These are phyloP conservation scores for Pseudocheirus occidentalis DNA, from an alignment of 2,797 vertebrate genomes.

Conservation along the genomic window DNA sequence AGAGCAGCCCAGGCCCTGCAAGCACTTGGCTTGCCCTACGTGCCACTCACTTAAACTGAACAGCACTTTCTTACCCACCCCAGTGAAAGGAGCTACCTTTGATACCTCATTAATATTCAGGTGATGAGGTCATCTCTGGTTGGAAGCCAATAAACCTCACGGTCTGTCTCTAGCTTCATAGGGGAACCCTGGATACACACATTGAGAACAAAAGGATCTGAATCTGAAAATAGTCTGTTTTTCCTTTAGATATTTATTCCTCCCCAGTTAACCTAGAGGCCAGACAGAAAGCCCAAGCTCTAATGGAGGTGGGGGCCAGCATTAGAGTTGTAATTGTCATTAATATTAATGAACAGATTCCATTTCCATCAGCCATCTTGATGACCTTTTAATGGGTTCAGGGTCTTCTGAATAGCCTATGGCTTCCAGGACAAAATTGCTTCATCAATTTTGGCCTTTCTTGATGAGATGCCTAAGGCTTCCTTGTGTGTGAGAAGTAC, in stretches of 20 bases:
- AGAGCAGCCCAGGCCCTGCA: neutral
- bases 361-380: constrained; percentile 25
- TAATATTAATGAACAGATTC: constrained; percentile 41
- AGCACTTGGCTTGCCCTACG: neutral
- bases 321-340: constrained; percentile 7
- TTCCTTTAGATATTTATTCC: constrained; percentile 21
- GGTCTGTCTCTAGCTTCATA: neutral
- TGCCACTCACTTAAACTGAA: neutral
- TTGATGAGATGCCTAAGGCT: constrained; percentile 66
- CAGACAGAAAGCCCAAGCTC: neutral
- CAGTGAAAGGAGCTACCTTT: constrained; percentile 3
- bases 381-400: constrained; percentile 59
- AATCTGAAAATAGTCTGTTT: neutral
- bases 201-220: neutral
- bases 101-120: neutral
- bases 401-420: constrained; percentile 36
- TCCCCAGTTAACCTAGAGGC: neutral
- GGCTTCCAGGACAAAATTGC: constrained; percentile 49
- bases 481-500: constrained; percentile 18
- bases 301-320: neutral
- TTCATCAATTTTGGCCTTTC: constrained; percentile 56
- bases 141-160: neutral
- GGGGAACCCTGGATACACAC: neutral
- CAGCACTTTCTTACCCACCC: neutral
- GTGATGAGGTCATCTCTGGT: neutral